These are phyloP conservation scores for Holothuria leucospilota DNA, from an alignment of 53 echinoderm and acorn worm genomes.

Conservation along the genomic window DNA sequence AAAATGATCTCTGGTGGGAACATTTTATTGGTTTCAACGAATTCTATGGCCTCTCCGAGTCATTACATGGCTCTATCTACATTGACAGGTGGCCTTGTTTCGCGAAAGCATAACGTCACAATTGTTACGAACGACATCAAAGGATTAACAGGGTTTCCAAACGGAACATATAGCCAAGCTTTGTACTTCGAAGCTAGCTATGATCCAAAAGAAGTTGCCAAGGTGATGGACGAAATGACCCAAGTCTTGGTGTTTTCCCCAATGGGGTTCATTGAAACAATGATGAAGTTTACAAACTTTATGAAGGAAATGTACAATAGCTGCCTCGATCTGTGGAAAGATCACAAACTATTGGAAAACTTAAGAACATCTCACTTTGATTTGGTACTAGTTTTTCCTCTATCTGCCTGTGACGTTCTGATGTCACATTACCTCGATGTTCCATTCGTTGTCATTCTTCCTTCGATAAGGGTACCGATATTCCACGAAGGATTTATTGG, in stretches of 20 bases:
- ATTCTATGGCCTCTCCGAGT: constrained; percentile 41
- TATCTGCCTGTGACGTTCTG: constrained; percentile 40
- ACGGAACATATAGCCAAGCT: constrained; percentile 13
- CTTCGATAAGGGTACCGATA: constrained; percentile 19
- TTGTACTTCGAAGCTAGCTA: constrained; percentile 31
- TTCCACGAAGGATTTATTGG: constrained; percentile 58
- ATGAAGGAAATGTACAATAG: not conserved
- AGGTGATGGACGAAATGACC: not conserved
- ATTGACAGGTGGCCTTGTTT: constrained; percentile 54
- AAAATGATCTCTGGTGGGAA: constrained; percentile 6
- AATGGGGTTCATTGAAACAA: not conserved
- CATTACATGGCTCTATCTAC: constrained; percentile 58
- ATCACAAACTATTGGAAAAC: not conserved
- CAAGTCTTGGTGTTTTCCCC: not conserved
- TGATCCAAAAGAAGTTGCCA: not conserved
- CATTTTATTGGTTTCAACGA: constrained; percentile 38
- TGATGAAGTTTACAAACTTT: not conserved
- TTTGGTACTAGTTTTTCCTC: constrained; percentile 37
- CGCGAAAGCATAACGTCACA: constrained; percentile 66
- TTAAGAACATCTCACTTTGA: constrained; percentile 34
- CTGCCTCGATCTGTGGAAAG: constrained; percentile 51
- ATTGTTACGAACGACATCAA: constrained; percentile 48
- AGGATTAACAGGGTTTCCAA: constrained; percentile 36
- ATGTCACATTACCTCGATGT: constrained; percentile 51
- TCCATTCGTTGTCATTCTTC: constrained; percentile 42